phyloP scores from a whole-genome alignment of 1,140 invertebrate genomes.

The Agraylea sexmaculata region DNA sequence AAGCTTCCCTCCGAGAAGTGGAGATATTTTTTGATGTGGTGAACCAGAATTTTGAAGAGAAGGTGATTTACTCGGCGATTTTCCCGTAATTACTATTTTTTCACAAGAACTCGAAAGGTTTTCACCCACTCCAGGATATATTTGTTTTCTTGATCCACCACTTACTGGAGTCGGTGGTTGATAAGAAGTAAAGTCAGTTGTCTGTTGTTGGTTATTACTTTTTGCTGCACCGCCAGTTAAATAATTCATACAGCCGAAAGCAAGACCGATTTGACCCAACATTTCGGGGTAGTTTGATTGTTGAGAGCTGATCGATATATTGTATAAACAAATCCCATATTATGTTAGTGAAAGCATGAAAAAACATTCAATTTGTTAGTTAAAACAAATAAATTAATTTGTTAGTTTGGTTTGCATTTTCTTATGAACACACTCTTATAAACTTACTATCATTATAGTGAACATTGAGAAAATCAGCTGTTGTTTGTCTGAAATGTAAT shows the following conservation, averaged over 20 bases:
- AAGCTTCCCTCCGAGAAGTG: conserved; percentile 27
- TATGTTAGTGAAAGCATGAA: conserved; percentile 6
- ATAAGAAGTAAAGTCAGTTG: conserved; percentile 18
- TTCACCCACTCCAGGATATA: conserved; percentile 30
- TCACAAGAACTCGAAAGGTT: conserved; percentile 25
- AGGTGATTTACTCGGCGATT: conserved; percentile 31
- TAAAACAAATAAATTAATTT: too few relatives aligned
- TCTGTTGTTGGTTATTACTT: conserved; percentile 13
- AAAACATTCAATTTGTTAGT: too few relatives aligned
- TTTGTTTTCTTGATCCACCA: conserved; percentile 27
- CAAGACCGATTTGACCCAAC: conserved; percentile 39
- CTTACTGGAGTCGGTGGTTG: conserved; percentile 16
- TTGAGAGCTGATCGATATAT: conserved; percentile 28
- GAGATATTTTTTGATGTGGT: conserved; percentile 32
- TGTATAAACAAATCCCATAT: background rate
- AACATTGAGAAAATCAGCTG: conserved; percentile 20
- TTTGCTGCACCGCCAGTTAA: conserved; percentile 24
- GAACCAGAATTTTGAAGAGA: conserved; percentile 22
- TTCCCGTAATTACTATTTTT: conserved; percentile 25
- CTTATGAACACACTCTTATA: conserved; percentile 10
- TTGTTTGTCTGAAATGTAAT: conserved; percentile 21
- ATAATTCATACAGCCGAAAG: conserved; percentile 40
- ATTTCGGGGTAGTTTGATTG: conserved; percentile 41
- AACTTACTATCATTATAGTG: conserved; percentile 22
- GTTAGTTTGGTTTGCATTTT: too few relatives aligned